Conservation (phyloP, 2,888 invertebrate genomes). For the Phortica okadai region DNA sequence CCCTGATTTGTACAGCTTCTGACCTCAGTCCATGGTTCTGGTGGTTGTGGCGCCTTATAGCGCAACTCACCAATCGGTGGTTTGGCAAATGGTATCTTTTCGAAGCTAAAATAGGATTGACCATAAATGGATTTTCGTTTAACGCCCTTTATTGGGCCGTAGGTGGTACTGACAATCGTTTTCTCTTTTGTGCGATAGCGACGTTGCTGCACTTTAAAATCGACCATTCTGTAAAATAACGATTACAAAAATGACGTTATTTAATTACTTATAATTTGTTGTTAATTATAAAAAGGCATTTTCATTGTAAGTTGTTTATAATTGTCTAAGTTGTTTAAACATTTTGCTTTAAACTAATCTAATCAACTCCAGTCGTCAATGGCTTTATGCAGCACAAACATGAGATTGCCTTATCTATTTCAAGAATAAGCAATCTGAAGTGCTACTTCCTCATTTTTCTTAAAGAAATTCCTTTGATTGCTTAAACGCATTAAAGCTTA, state of each 20-base stretch:
- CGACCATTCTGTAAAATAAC: conserved; percentile 63
- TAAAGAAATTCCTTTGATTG: too few species aligned
- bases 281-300: background rate
- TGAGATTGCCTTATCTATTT: too few species aligned
- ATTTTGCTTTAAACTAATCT: too few species aligned
- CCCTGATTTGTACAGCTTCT: conserved; percentile 76
- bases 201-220: conserved; percentile 70
- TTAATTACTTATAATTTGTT: background rate
- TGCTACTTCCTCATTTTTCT: too few species aligned
- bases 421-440: too few species aligned
- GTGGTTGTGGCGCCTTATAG: conserved; percentile 76
- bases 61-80: conserved; percentile 74
- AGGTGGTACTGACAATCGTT: conserved; percentile 70
- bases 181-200: conserved; percentile 70
- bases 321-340: too few species aligned
- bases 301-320: too few species aligned
- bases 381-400: too few species aligned
- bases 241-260: background rate
- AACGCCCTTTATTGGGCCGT: conserved; percentile 75
- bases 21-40: conserved; percentile 76
- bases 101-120: conserved; percentile 73
- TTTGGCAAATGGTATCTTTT: conserved; percentile 74
- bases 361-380: too few species aligned
- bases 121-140: conserved; percentile 74
- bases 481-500: too few species aligned